A percentile compares a stretch with the other conserved stretches of the same genome.
phyloP scores from a whole-genome alignment of 2,888 invertebrate species.

The Cartodere bifasciata region DNA sequence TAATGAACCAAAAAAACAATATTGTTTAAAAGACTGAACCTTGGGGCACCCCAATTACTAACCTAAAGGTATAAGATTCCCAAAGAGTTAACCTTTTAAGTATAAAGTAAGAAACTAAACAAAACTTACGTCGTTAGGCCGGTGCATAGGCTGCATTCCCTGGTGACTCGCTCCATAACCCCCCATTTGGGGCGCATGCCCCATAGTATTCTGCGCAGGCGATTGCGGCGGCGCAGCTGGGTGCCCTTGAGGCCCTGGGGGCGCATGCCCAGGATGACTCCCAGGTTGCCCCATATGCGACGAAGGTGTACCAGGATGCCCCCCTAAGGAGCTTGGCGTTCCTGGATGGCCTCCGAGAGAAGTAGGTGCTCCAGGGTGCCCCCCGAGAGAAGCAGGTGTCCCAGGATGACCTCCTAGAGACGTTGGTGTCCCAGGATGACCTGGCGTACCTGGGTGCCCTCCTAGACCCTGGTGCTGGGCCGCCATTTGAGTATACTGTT shows the following conservation, averaged over 20 bases:
- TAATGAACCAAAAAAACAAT: too few relatives aligned
- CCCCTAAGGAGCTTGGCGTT: background rate
- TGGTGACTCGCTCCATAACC: constrained; percentile 32
- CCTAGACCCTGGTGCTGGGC: constrained; percentile 29
- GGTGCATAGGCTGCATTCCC: constrained; percentile 27
- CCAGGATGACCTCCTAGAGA: constrained; percentile 21
- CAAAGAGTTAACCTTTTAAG: too few relatives aligned
- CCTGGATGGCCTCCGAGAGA: background rate
- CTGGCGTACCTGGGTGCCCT: constrained; percentile 28
- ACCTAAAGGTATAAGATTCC: too few relatives aligned
- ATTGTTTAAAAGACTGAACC: too few relatives aligned
- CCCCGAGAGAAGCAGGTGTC: background rate
- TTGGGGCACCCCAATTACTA: too few relatives aligned
- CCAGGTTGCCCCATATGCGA: constrained; percentile 12
- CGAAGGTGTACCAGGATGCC: background rate
- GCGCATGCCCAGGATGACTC: constrained; percentile 10
- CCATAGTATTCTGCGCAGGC: constrained; percentile 25
- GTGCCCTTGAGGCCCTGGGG: background rate
- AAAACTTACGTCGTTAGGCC: constrained; percentile 10
- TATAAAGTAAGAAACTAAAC: constrained; percentile 32
- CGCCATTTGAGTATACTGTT: constrained; percentile 36
- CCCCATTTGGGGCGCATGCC: constrained; percentile 25
- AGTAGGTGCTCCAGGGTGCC: constrained; percentile 16
- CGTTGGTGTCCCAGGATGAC: constrained; percentile 16
- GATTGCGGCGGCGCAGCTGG: constrained; percentile 18